Conservation (phyloP, 2,797 vertebrate genomes). For the Scyliorhinus canicula region DNA sequence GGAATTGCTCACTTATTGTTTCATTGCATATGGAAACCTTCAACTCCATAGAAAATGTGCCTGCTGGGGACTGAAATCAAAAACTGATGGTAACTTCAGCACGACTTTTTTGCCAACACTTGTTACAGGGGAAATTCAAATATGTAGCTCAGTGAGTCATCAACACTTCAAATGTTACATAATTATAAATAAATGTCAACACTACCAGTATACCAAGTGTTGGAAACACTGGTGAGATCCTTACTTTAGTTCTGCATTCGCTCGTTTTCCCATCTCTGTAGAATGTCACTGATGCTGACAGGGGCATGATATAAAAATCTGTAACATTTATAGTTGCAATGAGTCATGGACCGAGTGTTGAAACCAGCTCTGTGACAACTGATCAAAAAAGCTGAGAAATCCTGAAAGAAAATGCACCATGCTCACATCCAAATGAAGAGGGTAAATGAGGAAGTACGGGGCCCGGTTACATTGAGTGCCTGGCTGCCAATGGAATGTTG, state of each 20-base stretch:
- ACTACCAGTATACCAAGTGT: not conserved
- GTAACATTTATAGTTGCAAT: not conserved
- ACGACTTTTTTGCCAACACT: not conserved
- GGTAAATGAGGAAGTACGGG: not conserved
- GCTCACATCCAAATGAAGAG: not conserved
- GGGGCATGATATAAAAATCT: not conserved
- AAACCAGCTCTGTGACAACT: not conserved
- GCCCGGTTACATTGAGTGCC: not conserved
- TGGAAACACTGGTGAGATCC: conserved; percentile 11
- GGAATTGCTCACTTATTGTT: not conserved
- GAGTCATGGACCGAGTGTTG: not conserved
- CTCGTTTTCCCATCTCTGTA: not conserved
- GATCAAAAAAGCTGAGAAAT: conserved; percentile 18
- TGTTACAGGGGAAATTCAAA: not conserved
- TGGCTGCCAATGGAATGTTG: not conserved
- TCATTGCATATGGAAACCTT: not conserved
- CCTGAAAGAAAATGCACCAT: not conserved
- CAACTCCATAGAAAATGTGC: not conserved
- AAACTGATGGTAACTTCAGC: not conserved
- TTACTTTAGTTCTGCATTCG: not conserved
- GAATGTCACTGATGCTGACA: conserved; percentile 10
- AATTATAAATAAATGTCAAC: conserved; percentile 8
- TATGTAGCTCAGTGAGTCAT: not conserved
- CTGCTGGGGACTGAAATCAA: not conserved
- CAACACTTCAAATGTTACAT: conserved; percentile 16